Base-by-base conservation (phyloP, 2,888 invertebrate genomes). In the Aquatica leii region DNA sequence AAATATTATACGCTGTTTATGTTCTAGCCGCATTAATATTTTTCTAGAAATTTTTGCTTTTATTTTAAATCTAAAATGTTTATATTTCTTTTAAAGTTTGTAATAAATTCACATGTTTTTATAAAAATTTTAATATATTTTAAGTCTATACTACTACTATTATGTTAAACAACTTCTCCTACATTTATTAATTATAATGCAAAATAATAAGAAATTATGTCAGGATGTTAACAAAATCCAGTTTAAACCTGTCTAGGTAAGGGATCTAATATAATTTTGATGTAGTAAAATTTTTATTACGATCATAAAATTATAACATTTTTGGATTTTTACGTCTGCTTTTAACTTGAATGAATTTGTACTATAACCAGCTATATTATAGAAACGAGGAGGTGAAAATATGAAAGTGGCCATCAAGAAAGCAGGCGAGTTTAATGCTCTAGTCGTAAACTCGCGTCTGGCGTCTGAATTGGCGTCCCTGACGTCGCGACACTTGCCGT, bases 401-500 rank as follows among this genome's bases (percentile, higher is more conserved):
- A 66, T 66, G 62, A 63, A 63, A 66, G 63, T 62, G 53, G 57
- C 65, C 56, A 65, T 60, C 56, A 65, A 61, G 54, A 64, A 59
- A 40, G 62, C 66, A 59, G 52, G 67, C 66, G 69, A 62, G 66
- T 71, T 71, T 71, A 71, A 69, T 69, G 71, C 65, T 68, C 66
- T 48, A 53, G 63, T 66, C 68, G 57, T 73, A 72, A 73, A 72
- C 69, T 67, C 64, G 65, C 70, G 72, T 73, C 73, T 74, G 72
- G 71, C 72, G 70, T 71, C 69, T 71, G 60, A 64, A 60, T 66
- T 61, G 65, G 69, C 70, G 66, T 70, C 69, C 64, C 67, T 68
- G 62, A 71, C 70, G 72, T 72, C 71, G 72, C 72, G 72, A 70
- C 73, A 68, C 66, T 66, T 67, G 64, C 68, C 70, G 71, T 72